These are phyloP conservation scores for Andrena cerasifolii DNA, from an alignment of 1,140 invertebrate genomes.

Conservation along the genomic window DNA sequence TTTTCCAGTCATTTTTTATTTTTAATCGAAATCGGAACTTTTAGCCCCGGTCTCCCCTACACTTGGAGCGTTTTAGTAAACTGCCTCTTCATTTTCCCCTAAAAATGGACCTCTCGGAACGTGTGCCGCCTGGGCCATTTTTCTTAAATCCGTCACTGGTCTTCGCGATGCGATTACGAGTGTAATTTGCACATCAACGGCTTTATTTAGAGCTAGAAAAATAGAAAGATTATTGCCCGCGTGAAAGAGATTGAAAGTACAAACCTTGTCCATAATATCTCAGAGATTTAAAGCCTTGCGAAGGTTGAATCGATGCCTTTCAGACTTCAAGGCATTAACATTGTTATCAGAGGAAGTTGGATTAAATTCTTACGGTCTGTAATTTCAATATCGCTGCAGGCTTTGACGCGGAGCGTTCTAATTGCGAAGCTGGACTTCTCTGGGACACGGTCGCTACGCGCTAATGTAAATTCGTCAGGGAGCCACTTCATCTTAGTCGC, in stretches of 20 bases:
- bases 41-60: no score
- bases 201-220: no score
- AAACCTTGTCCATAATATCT: no score
- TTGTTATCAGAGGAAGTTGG: neutral
- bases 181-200: conserved; percentile 10
- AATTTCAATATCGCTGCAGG: conserved; percentile 18
- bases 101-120: no score
- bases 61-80: no score
- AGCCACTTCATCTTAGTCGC: conserved; percentile 45
- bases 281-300: no score
- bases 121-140: no score
- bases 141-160: no score
- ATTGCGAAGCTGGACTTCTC: conserved; percentile 20
- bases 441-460: neutral
- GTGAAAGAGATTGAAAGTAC: no score
- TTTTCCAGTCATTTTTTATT: no score
- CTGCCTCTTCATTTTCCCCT: no score
- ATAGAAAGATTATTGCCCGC: conserved; percentile 10
- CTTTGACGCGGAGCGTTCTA: conserved; percentile 17
- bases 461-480: conserved; percentile 46
- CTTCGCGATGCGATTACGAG: conserved; percentile 23
- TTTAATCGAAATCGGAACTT: no score
- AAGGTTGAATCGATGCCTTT: neutral
- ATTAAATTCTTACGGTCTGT: neutral
- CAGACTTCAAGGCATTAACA: neutral